Conservation (phyloP, 2,797 vertebrate genomes). For the Sebastes iracundus region DNA sequence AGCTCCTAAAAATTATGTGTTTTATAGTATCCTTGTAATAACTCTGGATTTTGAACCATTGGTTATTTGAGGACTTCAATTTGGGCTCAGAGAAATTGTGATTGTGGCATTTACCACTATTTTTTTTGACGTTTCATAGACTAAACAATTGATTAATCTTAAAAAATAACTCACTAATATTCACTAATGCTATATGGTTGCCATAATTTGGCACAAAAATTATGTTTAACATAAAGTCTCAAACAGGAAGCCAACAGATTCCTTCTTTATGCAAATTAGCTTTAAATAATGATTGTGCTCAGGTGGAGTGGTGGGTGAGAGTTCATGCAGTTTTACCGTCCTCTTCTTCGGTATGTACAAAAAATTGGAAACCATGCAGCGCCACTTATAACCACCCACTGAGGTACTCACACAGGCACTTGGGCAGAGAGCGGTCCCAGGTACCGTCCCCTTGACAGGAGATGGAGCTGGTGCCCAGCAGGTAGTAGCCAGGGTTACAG, state of each 20-base stretch:
- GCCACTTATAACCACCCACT: background rate
- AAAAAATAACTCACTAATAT: background rate
- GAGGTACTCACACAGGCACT: conserved; percentile 93
- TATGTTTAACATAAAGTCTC: background rate
- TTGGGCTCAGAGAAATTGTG: background rate
- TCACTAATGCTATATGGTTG: background rate
- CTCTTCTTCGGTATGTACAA: background rate
- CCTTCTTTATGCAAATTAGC: background rate
- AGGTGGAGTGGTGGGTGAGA: background rate
- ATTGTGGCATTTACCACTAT: too few species aligned
- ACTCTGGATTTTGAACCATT: background rate
- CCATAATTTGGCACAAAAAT: background rate
- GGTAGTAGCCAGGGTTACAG: conserved; percentile 93
- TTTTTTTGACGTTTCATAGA: background rate
- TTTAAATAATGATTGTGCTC: background rate
- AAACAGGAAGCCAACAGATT: background rate
- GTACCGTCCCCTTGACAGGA: conserved; percentile 96
- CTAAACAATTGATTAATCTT: background rate
- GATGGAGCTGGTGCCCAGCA: conserved; percentile 92
- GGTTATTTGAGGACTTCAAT: background rate
- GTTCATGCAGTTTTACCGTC: background rate
- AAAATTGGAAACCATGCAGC: background rate
- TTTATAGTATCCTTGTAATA: background rate
- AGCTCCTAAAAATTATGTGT: background rate
- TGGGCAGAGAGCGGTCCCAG: conserved; percentile 94